These are phyloP conservation scores for Adela reaumurella DNA, from an alignment of 2,888 invertebrate genomes.

Conservation along the genomic window DNA sequence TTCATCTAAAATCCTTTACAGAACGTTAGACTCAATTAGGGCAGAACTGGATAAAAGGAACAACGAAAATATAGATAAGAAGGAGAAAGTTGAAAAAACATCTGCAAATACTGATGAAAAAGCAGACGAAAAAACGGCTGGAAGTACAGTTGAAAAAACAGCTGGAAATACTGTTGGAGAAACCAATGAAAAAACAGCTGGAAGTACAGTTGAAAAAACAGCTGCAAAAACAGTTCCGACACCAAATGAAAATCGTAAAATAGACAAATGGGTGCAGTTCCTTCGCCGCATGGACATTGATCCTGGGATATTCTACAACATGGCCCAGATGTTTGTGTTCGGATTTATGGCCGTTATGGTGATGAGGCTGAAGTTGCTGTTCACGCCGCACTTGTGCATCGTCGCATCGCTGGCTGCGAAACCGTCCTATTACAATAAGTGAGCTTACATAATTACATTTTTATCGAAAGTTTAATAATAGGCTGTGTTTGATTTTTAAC, in stretches of 20 bases:
- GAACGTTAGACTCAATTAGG: too few relatives aligned
- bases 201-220: constrained; percentile 24
- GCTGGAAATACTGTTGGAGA: constrained; percentile 26
- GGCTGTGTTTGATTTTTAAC: too few relatives aligned
- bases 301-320: constrained; percentile 63
- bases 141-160: constrained; percentile 24
- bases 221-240: constrained; percentile 26
- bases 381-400: constrained; percentile 75
- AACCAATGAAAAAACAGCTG: constrained; percentile 19
- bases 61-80: too few relatives aligned
- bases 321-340: constrained; percentile 68
- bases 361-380: constrained; percentile 74
- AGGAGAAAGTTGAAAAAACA: constrained; percentile 29
- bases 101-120: constrained; percentile 26
- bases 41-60: too few relatives aligned
- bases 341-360: constrained; percentile 69
- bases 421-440: constrained; percentile 52
- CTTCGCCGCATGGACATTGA: constrained; percentile 38
- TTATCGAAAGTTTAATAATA: too few relatives aligned
- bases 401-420: constrained; percentile 64
- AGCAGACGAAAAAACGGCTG: constrained; percentile 19
- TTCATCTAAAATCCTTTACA: too few relatives aligned
- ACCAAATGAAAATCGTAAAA: constrained; percentile 17
- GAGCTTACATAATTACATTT: constrained; percentile 20
- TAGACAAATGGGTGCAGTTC: constrained; percentile 17